Evolutionary conservation across 2,797 vertebrate genomes (phyloP), one percentile per base, ranked within the genome.

Genomic region (Peromyscus eremicus): DNA sequence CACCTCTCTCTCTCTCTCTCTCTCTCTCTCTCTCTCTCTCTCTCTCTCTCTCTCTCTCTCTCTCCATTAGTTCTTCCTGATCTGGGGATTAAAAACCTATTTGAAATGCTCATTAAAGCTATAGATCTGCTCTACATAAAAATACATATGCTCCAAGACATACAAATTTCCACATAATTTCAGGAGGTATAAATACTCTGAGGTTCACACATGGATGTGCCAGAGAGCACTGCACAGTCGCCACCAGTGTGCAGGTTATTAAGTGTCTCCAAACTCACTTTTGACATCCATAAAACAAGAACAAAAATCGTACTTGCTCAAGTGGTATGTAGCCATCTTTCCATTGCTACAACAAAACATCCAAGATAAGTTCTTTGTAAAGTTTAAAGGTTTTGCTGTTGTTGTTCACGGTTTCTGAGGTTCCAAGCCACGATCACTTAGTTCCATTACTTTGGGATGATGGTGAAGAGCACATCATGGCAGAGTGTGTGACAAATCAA

Each of bases 61-160:
- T 10, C 46, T 10, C 46, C 17, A 21, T 83, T 86, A 46, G 34
- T 87, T 81, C 43, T 95, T 55, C 40, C 40, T 83, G 23, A 3
- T 71, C 19, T 84, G 70, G 80, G 79, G 71, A 66, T 91, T 5
- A 60, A 46, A 60, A 68, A 82, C 13, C 52, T 46, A 75, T 95
- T 70, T 57, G 34, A 84, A 64, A 82, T 94, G 46, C 55, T 60
- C 71, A 77, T 62, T 37, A 75, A 92, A 93, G 64, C 62, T 89
- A 5, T 17, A 75, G 55, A 11, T 94, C 75, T 68, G 92, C 70
- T 83, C 70, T 81, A 57, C 11, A 62, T 29, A 80, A 57, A 82
- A 80, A 55, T 19, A 0, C 10, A 21, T 1, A 7, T 5, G 5
- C 66, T 7, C 16, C 10, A 5, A 57, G 75, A 83, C 34, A 55